phyloP scores from a whole-genome alignment of 2,113 vertebrate species.

The Barnardius zonarius region DNA sequence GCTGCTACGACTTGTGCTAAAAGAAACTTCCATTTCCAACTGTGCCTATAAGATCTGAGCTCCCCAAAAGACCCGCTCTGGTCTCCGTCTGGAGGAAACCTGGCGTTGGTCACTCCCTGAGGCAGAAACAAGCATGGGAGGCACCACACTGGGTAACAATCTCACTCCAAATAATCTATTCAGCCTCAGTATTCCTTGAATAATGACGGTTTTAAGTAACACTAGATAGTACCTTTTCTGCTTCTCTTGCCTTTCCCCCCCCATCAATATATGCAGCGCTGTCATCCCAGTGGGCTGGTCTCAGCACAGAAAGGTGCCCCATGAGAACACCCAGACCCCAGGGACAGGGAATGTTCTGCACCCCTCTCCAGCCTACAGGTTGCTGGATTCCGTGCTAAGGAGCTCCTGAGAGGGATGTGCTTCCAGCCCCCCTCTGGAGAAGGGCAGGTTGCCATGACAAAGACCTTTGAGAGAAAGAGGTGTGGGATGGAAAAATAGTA shows the following conservation, averaged over 20 bases:
- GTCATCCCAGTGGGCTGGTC: not conserved
- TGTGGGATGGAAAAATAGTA: conserved; percentile 49
- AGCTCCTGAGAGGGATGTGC: conserved; percentile 46
- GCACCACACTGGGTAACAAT: accelerated
- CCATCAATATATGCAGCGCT: not conserved
- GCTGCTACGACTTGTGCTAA: conserved; percentile 43
- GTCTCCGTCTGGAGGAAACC: not conserved
- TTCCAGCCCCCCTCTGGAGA: conserved; percentile 52
- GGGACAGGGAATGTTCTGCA: not conserved
- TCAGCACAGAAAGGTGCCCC: not conserved
- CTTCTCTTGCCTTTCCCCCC: not conserved
- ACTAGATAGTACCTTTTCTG: not conserved
- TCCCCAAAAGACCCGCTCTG: not conserved
- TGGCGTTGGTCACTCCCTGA: not conserved
- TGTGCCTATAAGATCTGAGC: not conserved
- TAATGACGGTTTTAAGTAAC: not conserved
- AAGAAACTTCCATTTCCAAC: conserved; percentile 35
- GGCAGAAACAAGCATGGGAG: not conserved
- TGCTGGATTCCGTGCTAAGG: not conserved
- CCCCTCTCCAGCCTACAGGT: not conserved
- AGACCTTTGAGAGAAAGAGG: conserved; percentile 51
- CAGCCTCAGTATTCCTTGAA: not conserved
- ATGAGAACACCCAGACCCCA: not conserved
- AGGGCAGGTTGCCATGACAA: conserved; percentile 63
- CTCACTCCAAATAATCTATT: not conserved